Base-by-base conservation (phyloP, 2,113 vertebrate genomes). In the Hippocampus comes region DNA sequence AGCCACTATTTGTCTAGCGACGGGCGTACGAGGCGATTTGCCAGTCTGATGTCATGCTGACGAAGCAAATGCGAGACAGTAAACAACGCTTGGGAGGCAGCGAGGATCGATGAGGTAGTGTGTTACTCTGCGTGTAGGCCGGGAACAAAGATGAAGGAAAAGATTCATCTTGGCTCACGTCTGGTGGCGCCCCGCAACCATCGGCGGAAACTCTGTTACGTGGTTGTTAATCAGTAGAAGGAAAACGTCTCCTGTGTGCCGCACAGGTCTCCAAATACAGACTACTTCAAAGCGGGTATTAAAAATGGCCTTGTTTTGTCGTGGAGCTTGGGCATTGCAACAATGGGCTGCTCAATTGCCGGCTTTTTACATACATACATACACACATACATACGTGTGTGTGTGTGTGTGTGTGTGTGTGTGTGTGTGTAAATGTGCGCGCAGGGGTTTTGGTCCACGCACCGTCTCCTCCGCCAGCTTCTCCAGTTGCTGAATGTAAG, bases 401-500 rank as follows among this genome's bases (percentile, higher is more conserved):
- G 25, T 25, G 1, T 25, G 25, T 25, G 5, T 34, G 30, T 34
- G 30, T 34, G 30, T 34, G 30, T 4, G 30, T 25, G 25, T 25
- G 25, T 68, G 68, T 12, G 49, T 48, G 38, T 61, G 57, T 57
- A 21, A 67, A 69, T 69, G 17, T 56, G 56, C 6, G 34, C 34
- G 34, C 34, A 38, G 34, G 34, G 34, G 34, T 38, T 23, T 63
- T 41, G 51, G 61, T 43, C 53, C 72, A 87, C 82, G 2, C 43
- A 99, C 97, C 81, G 93, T 97, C 91, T 99, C 97, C 0, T 97
- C 95, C 4, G 97, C 94, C 74, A 99, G 88, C 84, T 99, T 99
- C 88, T 99, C 97, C 86, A 99, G 92, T 81, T 99, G 97, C 91
- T 99, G 97, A 87, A 99, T 96, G 82, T 99, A 98, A 14, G 97